These are phyloP conservation scores for Tetheella fluctuosa DNA, from an alignment of 2,888 invertebrate genomes.

Conservation along the genomic window DNA sequence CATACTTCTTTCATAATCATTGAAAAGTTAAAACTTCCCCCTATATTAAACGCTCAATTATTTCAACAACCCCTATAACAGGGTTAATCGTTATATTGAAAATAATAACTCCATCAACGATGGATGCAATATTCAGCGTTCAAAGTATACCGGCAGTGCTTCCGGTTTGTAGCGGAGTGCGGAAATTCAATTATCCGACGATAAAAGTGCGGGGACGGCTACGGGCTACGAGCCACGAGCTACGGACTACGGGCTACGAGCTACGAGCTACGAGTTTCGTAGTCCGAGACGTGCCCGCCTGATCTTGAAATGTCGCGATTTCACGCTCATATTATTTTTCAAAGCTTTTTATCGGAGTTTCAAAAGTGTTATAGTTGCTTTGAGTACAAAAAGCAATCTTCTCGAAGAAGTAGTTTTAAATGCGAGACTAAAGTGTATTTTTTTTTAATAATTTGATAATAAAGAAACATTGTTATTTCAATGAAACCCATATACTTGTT, in stretches of 20 bases:
- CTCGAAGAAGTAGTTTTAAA: conserved; percentile 2
- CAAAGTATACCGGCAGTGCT: conserved; percentile 63
- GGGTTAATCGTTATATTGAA: conserved; percentile 56
- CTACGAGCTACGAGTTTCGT: conserved; percentile 21
- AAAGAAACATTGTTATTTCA: no score
- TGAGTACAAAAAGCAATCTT: conserved; percentile 18
- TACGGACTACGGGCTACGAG: conserved; percentile 29
- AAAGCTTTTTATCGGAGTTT: conserved; percentile 13
- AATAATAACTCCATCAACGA: conserved; percentile 68
- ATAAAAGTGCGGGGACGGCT: conserved; percentile 67
- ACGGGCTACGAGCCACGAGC: conserved; percentile 36
- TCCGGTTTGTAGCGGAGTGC: conserved; percentile 76
- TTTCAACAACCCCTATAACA: conserved; percentile 12
- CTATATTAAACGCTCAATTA: not conserved
- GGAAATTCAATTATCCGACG: conserved; percentile 80
- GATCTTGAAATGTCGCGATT: conserved; percentile 47
- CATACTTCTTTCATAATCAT: not conserved
- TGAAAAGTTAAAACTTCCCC: not conserved
- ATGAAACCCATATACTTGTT: no score
- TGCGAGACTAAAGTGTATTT: not conserved
- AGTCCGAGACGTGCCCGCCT: conserved; percentile 33
- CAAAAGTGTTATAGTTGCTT: conserved; percentile 18
- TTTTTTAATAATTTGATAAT: not conserved
- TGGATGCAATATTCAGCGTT: conserved; percentile 67
- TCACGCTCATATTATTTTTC: conserved; percentile 40